phyloP scores from a whole-genome alignment of 2,888 invertebrate species.

The Diarsia rubi region DNA sequence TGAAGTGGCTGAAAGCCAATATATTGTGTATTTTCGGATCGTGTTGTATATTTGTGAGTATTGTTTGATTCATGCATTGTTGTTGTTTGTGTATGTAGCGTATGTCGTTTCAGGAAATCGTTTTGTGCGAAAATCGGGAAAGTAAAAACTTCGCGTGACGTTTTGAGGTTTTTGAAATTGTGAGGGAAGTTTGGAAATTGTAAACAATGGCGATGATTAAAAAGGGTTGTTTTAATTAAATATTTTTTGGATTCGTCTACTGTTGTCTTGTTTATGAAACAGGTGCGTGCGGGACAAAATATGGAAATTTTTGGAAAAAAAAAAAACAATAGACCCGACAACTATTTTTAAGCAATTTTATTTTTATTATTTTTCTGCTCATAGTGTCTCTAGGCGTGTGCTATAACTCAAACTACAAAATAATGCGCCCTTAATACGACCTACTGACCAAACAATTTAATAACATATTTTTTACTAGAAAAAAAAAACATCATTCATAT shows the following conservation, averaged over 20 bases:
- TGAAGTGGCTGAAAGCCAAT: constrained; percentile 61
- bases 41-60: constrained; percentile 53
- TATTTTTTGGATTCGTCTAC: not conserved
- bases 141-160: not conserved
- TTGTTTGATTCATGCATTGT: constrained; percentile 50
- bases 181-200: not conserved
- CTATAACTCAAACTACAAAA: too few species aligned
- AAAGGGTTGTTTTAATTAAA: not conserved
- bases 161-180: not conserved
- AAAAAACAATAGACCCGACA: too few species aligned
- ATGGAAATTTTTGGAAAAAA: too few species aligned
- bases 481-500: not conserved
- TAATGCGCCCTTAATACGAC: too few species aligned
- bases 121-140: not conserved
- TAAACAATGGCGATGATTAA: not conserved
- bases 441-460: not conserved
- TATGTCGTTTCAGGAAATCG: constrained; percentile 3
- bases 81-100: constrained; percentile 35
- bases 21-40: constrained; percentile 59
- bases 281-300: not conserved
- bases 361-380: too few species aligned
- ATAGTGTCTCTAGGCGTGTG: too few species aligned
- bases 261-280: not conserved
- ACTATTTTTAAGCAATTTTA: too few species aligned
- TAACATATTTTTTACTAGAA: not conserved